These are phyloP conservation scores for Chaetoderma sp. DNA, from an alignment of 2,888 invertebrate genomes.

Conservation along the genomic window DNA sequence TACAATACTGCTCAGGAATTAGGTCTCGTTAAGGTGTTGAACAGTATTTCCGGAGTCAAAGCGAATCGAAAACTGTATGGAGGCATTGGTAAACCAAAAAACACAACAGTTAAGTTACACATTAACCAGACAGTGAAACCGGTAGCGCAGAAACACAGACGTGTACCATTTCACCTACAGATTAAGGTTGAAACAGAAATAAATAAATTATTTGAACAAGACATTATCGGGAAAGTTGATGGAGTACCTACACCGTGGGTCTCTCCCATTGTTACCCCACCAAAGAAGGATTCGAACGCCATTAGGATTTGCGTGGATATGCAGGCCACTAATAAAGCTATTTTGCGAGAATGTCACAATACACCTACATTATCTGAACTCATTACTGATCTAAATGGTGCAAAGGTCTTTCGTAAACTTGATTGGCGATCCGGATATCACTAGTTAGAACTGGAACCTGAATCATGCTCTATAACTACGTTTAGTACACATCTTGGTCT, in stretches of 20 bases:
- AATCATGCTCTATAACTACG: slow-evolving; percentile 40
- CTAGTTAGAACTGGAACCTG: slow-evolving; percentile 38
- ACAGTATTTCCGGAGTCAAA: neutral
- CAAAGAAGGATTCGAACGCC: slow-evolving; percentile 17
- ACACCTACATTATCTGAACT: slow-evolving; percentile 43
- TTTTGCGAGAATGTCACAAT: slow-evolving; percentile 36
- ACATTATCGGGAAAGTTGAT: slow-evolving; percentile 39
- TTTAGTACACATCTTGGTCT: slow-evolving; percentile 38
- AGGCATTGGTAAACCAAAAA: slow-evolving; percentile 30
- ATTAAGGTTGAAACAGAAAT: slow-evolving; percentile 35
- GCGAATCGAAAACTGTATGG: slow-evolving; percentile 27
- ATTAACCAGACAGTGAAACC: slow-evolving; percentile 35
- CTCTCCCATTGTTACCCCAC: slow-evolving; percentile 34
- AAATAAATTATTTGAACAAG: slow-evolving; percentile 28
- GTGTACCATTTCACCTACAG: slow-evolving; percentile 38
- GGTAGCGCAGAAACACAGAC: slow-evolving; percentile 26
- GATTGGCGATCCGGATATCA: slow-evolving; percentile 41
- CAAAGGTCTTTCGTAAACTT: slow-evolving; percentile 39
- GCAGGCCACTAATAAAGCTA: slow-evolving; percentile 42
- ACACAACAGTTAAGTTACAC: slow-evolving; percentile 29
- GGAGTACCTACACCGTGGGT: slow-evolving; percentile 41
- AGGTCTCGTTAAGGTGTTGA: neutral
- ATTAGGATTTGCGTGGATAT: slow-evolving; percentile 31
- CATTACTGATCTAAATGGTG: slow-evolving; percentile 39
- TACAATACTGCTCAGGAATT: neutral